These are phyloP conservation scores for Rhombomys opimus DNA, from an alignment of 2,113 vertebrate species.

Conservation along the genomic window DNA sequence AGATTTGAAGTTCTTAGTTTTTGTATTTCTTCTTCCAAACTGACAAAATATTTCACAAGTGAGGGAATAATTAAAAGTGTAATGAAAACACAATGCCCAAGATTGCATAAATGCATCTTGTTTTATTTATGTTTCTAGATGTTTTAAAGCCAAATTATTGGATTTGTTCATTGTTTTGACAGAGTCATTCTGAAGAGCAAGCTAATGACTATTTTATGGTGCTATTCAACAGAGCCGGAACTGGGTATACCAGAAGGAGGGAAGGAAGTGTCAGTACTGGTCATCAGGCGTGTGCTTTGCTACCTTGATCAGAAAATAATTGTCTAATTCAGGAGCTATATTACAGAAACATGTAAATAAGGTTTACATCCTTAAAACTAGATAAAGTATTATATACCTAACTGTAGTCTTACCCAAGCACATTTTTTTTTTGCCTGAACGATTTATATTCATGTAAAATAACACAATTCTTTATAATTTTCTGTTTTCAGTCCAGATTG, in stretches of 20 bases:
- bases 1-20: constrained; percentile 38
- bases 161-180: constrained; percentile 57
- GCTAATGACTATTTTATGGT: constrained; percentile 72
- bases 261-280: constrained; percentile 62
- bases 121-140: constrained; percentile 76
- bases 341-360: not conserved
- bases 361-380: not conserved
- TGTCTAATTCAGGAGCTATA: not conserved
- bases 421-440: not conserved
- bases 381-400: not conserved
- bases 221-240: constrained; percentile 11
- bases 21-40: constrained; percentile 48
- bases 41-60: constrained; percentile 76
- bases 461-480: not conserved
- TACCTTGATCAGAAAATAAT: constrained; percentile 53
- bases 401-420: not conserved
- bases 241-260: not conserved
- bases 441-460: constrained; percentile 41
- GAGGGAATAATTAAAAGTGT: constrained; percentile 67
- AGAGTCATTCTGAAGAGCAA: constrained; percentile 55
- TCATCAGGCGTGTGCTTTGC: not conserved
- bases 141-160: constrained; percentile 57
- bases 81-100: constrained; percentile 75
- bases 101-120: constrained; percentile 44
- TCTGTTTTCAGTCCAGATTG: not conserved